Evolutionary conservation across 2,113 vertebrate genomes (phyloP).

Genomic region (Hassar affinis): DNA sequence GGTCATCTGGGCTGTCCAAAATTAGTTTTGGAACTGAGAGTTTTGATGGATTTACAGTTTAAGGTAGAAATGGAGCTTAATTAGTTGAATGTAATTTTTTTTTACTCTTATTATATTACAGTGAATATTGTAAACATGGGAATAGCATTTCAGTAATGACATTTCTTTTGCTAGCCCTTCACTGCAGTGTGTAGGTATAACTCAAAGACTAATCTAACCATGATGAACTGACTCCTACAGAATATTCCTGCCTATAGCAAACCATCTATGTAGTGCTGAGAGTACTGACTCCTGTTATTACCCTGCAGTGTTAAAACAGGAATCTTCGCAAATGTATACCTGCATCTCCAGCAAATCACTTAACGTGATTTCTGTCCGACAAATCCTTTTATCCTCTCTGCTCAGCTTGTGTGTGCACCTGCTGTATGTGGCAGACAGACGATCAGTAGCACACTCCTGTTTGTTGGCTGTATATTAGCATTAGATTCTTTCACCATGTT

Average conservation of each 20-base stretch:
- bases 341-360: background rate
- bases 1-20: background rate
- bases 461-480: constrained; percentile 41
- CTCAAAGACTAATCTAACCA: background rate
- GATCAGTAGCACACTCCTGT: constrained; percentile 33
- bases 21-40: background rate
- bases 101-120: too few species aligned
- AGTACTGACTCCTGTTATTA: too few species aligned
- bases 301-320: background rate
- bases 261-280: background rate
- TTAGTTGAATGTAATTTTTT: background rate
- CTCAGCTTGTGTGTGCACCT: constrained; percentile 1
- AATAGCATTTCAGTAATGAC: background rate
- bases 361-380: background rate
- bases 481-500: constrained; percentile 19
- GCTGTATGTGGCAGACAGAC: constrained; percentile 1
- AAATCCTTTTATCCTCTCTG: background rate
- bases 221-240: background rate
- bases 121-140: background rate
- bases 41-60: background rate
- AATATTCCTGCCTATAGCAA: background rate
- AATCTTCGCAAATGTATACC: background rate
- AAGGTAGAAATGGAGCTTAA: background rate
- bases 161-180: background rate
- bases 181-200: background rate